These are phyloP conservation scores for Antennarius striatus DNA, from an alignment of 2,113 vertebrate genomes.

Conservation along the genomic window DNA sequence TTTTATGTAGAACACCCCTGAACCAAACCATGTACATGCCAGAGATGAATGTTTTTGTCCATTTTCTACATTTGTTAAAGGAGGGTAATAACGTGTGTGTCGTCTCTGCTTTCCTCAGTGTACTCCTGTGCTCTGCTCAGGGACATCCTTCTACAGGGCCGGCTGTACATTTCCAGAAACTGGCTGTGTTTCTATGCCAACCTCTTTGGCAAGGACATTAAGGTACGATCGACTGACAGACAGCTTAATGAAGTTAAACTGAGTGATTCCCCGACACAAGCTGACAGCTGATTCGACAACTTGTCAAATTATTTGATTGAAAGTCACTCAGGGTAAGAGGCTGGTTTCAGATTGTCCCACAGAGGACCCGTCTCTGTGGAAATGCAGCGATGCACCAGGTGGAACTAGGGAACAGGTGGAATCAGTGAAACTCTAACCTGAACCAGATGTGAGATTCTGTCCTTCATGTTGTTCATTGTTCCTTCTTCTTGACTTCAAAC, in stretches of 20 bases:
- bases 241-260: conserved; percentile 16
- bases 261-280: conserved; percentile 2
- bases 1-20: too few relatives aligned
- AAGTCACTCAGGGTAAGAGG: conserved; percentile 21
- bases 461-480: conserved; percentile 55
- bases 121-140: conserved; percentile 95
- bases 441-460: conserved; percentile 13
- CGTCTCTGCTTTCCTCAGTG: conserved; percentile 74
- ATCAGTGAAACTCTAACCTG: conserved; percentile 17
- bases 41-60: background rate
- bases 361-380: too few relatives aligned
- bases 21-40: too few relatives aligned
- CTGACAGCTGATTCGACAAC: conserved; percentile 16
- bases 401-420: background rate
- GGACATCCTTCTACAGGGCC: conserved; percentile 93
- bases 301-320: conserved; percentile 20
- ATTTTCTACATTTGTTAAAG: background rate
- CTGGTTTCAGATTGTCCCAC: background rate
- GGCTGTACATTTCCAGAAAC: conserved; percentile 95
- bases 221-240: conserved; percentile 78
- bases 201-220: conserved; percentile 96
- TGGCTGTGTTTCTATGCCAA: conserved; percentile 98
- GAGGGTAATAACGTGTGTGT: background rate
- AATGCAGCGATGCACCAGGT: background rate
- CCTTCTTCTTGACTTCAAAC: conserved; percentile 48